Base-by-base conservation (phyloP, 2,113 vertebrate species). In the Leucopsar rothschildi region DNA sequence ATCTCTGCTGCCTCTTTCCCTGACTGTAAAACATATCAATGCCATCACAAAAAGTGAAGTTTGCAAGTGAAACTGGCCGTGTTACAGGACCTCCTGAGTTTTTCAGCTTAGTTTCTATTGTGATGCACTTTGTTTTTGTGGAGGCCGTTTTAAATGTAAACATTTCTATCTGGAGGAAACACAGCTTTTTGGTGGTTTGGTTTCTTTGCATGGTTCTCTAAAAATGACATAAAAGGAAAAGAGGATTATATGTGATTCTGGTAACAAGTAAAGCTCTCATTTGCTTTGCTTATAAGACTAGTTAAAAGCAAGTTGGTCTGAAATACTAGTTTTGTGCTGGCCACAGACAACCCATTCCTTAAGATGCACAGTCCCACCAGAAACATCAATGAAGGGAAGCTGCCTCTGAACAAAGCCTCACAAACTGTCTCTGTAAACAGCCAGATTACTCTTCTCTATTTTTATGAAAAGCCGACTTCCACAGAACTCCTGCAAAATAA, bases 401-500 rank as follows among this genome's bases (percentile, higher is more conserved):
- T 33, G 52, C 47, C 77, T 63, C 82, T 83, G 68, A 83, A 81
- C 60, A 90, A 93, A 90, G 56, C 25, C 56, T 86, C 6, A 0
- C 64, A 56, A 88, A 83, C 47, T 29, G n/a, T 14, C 76, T 83
- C 35, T 86, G 39, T 28, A 64, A 95, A 86, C 28, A 88, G 52
- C 12, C 59, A 71, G 69, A 96, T 65, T 56, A 70, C n/a, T 90
- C 64, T 37, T 42, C 84, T 84, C n/a, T 24, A 61, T 60, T 93
- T 94, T 92, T 86, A 91, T 49, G 68, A 86, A 96, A 92, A 93
- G 55, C 80, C 77, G 5, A 69, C 72, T 83, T 61, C 80, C 85
- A 84, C 70, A 66, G 72, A 93, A 94, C 63, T 90, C 65, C 92
- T 93, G 56, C 70, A 96, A 96, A 96, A 96, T 91, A 92, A 95